phyloP scores from a whole-genome alignment of 2,888 invertebrate genomes.

The Plemyria rubiginata region DNA sequence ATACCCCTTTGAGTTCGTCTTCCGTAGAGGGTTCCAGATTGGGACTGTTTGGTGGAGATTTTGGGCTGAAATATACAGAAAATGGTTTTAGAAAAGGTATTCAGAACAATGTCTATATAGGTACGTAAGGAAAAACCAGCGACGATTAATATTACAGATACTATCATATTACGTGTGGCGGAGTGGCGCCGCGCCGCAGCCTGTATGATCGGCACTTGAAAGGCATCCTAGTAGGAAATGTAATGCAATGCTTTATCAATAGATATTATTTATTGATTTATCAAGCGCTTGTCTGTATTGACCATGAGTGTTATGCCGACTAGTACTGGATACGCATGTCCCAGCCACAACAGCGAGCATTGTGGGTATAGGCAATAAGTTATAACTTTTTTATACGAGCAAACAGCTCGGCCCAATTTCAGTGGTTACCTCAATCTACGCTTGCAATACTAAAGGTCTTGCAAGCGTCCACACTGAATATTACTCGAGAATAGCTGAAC shows the following conservation, averaged over 20 bases:
- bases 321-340: no score
- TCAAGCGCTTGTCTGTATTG: not conserved
- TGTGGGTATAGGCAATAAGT: no score
- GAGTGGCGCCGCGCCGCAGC: not conserved
- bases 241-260: conserved; percentile 5
- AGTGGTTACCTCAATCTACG: no score
- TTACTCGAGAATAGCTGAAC: no score
- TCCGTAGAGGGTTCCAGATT: conserved; percentile 91
- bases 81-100: not conserved
- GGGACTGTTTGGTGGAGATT: conserved; percentile 97
- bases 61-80: conserved; percentile 86
- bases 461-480: no score
- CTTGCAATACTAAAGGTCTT: no score
- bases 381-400: no score
- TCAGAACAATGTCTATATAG: no score
- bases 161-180: not conserved
- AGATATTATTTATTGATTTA: not conserved
- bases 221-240: conserved; percentile 1
- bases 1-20: conserved; percentile 90
- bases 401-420: no score
- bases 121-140: not conserved
- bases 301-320: no score
- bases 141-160: not conserved
- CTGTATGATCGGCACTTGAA: not conserved
- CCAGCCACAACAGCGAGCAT: no score